Conservation (phyloP, 2,888 invertebrate genomes). For the Nineta flava region DNA sequence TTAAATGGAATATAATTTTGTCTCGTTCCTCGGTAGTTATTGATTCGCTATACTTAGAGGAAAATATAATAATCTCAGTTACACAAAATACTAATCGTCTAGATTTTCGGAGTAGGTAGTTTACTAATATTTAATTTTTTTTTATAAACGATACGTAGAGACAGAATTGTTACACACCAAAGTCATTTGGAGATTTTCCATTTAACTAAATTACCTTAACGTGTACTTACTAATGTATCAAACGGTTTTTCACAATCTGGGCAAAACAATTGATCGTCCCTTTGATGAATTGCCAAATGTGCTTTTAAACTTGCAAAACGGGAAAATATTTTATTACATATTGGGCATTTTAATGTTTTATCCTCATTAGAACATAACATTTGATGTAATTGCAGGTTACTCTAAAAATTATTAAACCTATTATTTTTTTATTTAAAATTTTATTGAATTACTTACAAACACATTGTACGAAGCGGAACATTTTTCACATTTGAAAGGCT, state of each 20-base stretch:
- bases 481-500: slow-evolving; percentile 23
- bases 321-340: slow-evolving; percentile 24
- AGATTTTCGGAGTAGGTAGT: too few relatives aligned
- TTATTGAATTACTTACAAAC: slow-evolving; percentile 4
- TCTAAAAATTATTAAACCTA: slow-evolving; percentile 20
- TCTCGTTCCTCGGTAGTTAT: too few relatives aligned
- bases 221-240: slow-evolving; percentile 21
- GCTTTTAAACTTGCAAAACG: slow-evolving; percentile 25
- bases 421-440: slow-evolving; percentile 6
- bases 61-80: too few relatives aligned
- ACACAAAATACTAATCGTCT: too few relatives aligned
- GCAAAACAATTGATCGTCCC: slow-evolving; percentile 24
- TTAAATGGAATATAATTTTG: too few relatives aligned
- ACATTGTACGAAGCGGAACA: slow-evolving; percentile 16
- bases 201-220: background rate
- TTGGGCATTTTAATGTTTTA: slow-evolving; percentile 22
- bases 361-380: slow-evolving; percentile 18
- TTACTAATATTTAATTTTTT: background rate
- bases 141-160: background rate
- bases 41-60: too few relatives aligned
- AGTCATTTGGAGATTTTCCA: too few relatives aligned
- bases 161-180: too few relatives aligned
- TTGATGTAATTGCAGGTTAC: slow-evolving; percentile 25
- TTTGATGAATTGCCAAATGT: slow-evolving; percentile 25
- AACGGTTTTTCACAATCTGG: slow-evolving; percentile 23